Evolutionary conservation across 2,888 invertebrate genomes (phyloP).

Genomic region (Eupithecia vulgata): DNA sequence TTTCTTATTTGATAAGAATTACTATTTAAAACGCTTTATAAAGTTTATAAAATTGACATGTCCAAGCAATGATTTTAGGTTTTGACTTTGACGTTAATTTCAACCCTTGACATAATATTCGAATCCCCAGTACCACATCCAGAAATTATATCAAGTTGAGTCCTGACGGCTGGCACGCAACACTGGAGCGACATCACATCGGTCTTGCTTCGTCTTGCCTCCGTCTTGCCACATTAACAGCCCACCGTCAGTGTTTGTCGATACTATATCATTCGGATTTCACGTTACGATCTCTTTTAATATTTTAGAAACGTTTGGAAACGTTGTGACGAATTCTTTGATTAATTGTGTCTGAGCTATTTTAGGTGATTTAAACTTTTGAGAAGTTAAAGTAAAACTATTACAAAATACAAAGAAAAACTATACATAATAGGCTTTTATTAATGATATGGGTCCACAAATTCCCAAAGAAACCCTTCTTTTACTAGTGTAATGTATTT

Average conservation of each 20-base stretch:
- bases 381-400: background rate
- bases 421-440: background rate
- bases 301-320: background rate
- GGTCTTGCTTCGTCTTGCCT: constrained; percentile 46
- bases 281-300: background rate
- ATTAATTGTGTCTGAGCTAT: constrained; percentile 5
- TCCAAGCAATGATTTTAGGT: no score
- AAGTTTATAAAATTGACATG: no score
- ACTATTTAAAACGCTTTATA: no score
- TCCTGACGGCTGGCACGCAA: constrained; percentile 53
- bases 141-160: constrained; percentile 29
- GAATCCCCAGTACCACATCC: constrained; percentile 31
- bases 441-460: no score
- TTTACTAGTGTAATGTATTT: no score
- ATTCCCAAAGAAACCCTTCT: background rate
- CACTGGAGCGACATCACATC: constrained; percentile 61
- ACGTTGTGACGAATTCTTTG: constrained; percentile 9
- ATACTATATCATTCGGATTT: constrained; percentile 7
- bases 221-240: constrained; percentile 65
- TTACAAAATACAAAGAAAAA: background rate
- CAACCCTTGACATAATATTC: background rate
- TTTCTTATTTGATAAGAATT: no score
- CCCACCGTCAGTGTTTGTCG: constrained; percentile 31
- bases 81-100: background rate
- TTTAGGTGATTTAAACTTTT: background rate